These are phyloP conservation scores for Elephantulus edwardii DNA, from an alignment of 2,113 vertebrate species.

Conservation along the genomic window DNA sequence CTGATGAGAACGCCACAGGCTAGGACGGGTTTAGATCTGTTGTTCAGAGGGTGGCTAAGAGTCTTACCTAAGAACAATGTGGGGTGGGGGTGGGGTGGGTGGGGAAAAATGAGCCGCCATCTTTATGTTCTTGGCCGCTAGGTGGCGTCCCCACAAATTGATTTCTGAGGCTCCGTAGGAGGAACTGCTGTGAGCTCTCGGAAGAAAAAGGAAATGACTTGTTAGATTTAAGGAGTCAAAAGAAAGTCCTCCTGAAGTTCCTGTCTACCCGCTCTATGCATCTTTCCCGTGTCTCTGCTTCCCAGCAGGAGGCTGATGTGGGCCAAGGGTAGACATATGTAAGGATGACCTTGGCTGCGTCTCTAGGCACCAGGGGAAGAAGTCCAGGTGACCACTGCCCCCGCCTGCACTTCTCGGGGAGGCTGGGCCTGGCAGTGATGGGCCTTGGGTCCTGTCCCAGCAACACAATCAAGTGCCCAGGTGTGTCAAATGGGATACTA, in stretches of 20 bases:
- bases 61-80: too few species aligned
- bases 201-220: slow-evolving; percentile 41
- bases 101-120: neutral
- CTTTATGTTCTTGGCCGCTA: slow-evolving; percentile 40
- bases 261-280: neutral
- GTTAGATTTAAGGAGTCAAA: neutral
- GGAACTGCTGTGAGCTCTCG: neutral
- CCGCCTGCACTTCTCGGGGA: neutral
- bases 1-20: too few species aligned
- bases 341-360: neutral
- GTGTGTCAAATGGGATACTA: neutral
- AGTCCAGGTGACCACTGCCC: neutral
- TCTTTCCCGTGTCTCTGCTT: neutral
- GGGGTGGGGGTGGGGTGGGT: neutral
- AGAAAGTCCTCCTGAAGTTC: slow-evolving; percentile 11
- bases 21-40: too few species aligned
- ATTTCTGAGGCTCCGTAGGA: neutral
- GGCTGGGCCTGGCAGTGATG: neutral
- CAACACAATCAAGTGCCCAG: neutral
- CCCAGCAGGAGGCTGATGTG: neutral
- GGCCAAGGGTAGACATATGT: too few species aligned
- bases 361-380: neutral
- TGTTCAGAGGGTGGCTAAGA: too few species aligned
- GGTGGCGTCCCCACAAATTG: slow-evolving; percentile 53
- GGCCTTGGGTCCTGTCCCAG: neutral